These are phyloP conservation scores for Peribatodes rhomboidaria DNA, from an alignment of 2,888 invertebrate genomes.

Conservation along the genomic window DNA sequence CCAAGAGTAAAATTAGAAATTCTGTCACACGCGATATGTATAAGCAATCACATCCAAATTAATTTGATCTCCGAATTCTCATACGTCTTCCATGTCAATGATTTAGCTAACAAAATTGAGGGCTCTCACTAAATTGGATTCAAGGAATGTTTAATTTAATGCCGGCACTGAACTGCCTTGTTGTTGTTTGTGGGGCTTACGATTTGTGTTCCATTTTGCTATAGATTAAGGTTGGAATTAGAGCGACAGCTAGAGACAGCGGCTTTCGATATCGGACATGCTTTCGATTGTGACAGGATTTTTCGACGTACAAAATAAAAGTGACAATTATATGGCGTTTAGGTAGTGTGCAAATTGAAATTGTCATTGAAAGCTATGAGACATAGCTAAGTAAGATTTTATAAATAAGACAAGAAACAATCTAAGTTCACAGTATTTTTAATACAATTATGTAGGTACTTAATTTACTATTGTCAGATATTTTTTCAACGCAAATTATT, in stretches of 20 bases:
- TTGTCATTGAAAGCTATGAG: no score
- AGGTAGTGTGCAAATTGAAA: neutral
- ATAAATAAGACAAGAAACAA: no score
- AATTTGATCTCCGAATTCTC: slow-evolving; percentile 36
- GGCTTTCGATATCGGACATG: slow-evolving; percentile 19
- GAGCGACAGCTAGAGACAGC: slow-evolving; percentile 7
- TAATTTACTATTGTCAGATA: no score
- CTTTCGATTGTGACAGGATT: neutral
- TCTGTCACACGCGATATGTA: slow-evolving; percentile 1
- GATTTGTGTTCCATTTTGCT: slow-evolving; percentile 33
- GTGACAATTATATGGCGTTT: neutral
- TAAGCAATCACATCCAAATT: slow-evolving; percentile 29
- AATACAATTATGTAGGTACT: no score
- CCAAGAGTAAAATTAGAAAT: neutral
- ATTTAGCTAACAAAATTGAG: slow-evolving; percentile 35
- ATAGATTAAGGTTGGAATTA: slow-evolving; percentile 26
- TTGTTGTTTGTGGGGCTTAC: slow-evolving; percentile 34
- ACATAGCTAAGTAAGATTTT: no score
- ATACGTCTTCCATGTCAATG: slow-evolving; percentile 37
- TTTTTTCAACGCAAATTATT: no score
- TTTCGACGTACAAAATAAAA: neutral
- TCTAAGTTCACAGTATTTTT: no score
- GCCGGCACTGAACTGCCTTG: slow-evolving; percentile 31
- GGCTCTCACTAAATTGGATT: slow-evolving; percentile 48
- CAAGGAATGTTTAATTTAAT: slow-evolving; percentile 43